Percentiles rank a stretch among this genome's conserved stretches.
Evolutionary conservation across 2,113 vertebrate genomes (phyloP).

Genomic region (Drymodes brunneopygia): DNA sequence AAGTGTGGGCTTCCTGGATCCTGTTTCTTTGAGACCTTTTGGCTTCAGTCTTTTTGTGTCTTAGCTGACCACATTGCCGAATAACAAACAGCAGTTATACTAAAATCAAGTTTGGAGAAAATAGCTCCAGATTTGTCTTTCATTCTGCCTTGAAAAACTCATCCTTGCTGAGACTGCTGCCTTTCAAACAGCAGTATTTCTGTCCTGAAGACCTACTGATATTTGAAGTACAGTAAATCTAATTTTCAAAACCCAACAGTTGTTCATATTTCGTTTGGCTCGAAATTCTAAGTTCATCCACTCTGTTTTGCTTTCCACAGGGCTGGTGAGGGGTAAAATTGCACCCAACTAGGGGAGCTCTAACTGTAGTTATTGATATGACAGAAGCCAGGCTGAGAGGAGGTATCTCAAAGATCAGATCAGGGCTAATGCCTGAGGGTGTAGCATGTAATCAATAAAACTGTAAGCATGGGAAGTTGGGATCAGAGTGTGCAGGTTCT

Average conservation of each 20-base stretch:
- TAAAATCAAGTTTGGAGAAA: neutral
- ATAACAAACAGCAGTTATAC: neutral
- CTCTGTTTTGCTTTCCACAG: neutral
- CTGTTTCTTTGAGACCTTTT: neutral
- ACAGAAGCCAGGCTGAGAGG: neutral
- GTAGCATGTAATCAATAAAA: neutral
- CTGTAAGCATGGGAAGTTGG: fast-evolving
- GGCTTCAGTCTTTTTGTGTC: neutral
- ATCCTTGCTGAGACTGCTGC: neutral
- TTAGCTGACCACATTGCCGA: neutral
- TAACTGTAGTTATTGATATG: neutral
- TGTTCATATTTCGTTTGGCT: neutral
- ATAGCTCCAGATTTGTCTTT: neutral
- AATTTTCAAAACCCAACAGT: neutral
- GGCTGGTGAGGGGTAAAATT: neutral
- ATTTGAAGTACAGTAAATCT: neutral
- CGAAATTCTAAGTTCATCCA: neutral
- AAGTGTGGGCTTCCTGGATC: neutral
- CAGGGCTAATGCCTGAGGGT: neutral
- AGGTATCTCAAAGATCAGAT: neutral
- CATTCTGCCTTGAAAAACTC: neutral
- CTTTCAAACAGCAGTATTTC: neutral
- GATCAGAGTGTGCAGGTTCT: neutral
- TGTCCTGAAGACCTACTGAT: neutral
- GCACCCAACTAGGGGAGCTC: neutral